A percentile compares a stretch with the other conserved stretches of the same genome.
These are phyloP conservation scores for Zeuzera pyrina DNA, from an alignment of 2,888 invertebrate genomes.

Conservation along the genomic window DNA sequence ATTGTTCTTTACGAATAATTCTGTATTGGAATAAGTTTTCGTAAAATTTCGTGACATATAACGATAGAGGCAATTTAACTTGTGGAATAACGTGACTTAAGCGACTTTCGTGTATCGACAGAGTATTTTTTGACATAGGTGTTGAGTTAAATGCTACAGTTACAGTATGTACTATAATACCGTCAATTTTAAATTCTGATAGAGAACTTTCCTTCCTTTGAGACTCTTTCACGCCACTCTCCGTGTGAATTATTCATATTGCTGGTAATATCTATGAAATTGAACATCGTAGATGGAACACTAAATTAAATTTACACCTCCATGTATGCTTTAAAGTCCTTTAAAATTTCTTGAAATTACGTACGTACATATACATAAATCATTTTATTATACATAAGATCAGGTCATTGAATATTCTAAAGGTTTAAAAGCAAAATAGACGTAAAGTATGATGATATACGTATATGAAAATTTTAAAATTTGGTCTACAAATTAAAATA, in stretches of 20 bases:
- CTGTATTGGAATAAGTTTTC: too few relatives aligned
- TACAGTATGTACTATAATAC: slow-evolving; percentile 21
- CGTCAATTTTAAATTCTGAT: slow-evolving; percentile 53
- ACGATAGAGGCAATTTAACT: slow-evolving; percentile 7
- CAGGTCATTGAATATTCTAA: too few relatives aligned
- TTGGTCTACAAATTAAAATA: background rate
- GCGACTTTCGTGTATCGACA: too few relatives aligned
- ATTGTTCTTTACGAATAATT: too few relatives aligned
- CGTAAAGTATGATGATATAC: too few relatives aligned
- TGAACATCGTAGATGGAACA: slow-evolving; percentile 37
- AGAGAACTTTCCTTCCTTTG: slow-evolving; percentile 57
- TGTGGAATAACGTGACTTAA: background rate
- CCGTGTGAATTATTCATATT: slow-evolving; percentile 58
- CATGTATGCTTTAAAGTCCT: too few relatives aligned
- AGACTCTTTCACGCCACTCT: slow-evolving; percentile 52
- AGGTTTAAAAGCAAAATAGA: too few relatives aligned
- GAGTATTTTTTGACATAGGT: too few relatives aligned
- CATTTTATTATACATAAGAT: too few relatives aligned
- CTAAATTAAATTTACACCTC: too few relatives aligned
- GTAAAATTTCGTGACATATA: slow-evolving; percentile 4
- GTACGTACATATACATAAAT: too few relatives aligned
- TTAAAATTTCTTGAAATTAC: too few relatives aligned
- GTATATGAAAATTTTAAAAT: background rate
- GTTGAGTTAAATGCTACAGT: slow-evolving; percentile 11
- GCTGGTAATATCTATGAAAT: slow-evolving; percentile 50